Evolutionary conservation across 1,140 invertebrate species (phyloP), one percentile per base, ranked within the genome.

Genomic region (Drosophila baimaii): DNA sequence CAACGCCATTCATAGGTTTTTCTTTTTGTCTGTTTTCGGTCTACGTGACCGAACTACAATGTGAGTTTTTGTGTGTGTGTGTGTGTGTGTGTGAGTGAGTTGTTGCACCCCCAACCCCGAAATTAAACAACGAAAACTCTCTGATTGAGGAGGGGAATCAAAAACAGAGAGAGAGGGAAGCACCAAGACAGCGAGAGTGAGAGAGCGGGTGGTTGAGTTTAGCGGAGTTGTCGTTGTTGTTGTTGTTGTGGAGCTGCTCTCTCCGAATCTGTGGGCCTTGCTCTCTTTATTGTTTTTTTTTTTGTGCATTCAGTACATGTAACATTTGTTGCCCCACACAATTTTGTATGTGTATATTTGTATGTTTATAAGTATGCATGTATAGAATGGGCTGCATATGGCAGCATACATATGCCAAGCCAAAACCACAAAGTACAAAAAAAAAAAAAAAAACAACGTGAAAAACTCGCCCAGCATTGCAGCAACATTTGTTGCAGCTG

Each of bases 21-120:
- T 49, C 43, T 35, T 57, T 64, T 47, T 29, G 57, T 41, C 41
- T 62, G 27, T 76, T 75, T 85, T 84, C 31, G 47, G 83, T 82
- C 83, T 86, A 88, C 83, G 83, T 86, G 83, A 86, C 83, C 69
- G 66, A 77, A 88, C 33, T 62, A 73, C 84, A 77, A 69, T 69
- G 69, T 54, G 13, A 31, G 47, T 27, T 27, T 7, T 41, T 58
- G 27, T 52, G 23, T 63, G 15, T 47, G 43, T 39, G 23, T 56
- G n/a, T 31, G 51, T 35, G 23, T 29, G 46, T 39, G 35, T 35
- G 39, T 64, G 55, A 37, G 59, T 46, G 54, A 37, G 41, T 37
- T 55, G 49, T 69, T 35, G 39, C 37, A 57, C 68, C 75, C 62
- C 75, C 63, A 79, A 77, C 80, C 72, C 79, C 79, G 44, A 82